Percentiles rank a stretch among this genome's conserved stretches.
phyloP scores from a whole-genome alignment of 1,140 invertebrate species.

The Conus betulinus region DNA sequence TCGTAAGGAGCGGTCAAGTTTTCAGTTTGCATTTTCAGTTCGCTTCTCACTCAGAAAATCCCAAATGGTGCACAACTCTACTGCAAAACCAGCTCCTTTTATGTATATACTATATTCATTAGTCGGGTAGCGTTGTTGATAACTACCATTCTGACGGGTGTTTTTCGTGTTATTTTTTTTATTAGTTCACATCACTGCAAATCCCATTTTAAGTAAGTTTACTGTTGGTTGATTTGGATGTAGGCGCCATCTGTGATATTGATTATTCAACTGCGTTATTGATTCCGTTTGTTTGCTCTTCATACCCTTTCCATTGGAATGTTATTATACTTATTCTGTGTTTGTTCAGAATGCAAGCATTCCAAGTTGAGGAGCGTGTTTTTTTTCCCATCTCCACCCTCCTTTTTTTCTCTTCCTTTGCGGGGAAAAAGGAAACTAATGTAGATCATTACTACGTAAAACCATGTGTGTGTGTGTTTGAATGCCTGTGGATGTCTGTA shows the following conservation, averaged over 20 bases:
- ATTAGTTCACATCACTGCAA: not conserved
- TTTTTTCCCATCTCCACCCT: no score
- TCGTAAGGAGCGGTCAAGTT: no score
- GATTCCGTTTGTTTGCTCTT: not conserved
- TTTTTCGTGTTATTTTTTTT: not conserved
- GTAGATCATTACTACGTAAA: no score
- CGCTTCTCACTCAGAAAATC: no score
- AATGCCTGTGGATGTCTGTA: no score
- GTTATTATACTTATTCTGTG: not conserved
- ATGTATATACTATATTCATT: not conserved
- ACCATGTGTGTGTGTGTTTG: no score
- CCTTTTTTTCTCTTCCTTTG: no score
- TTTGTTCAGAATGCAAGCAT: not conserved
- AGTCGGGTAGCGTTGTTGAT: not conserved
- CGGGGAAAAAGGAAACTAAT: no score
- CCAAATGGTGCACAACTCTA: not conserved
- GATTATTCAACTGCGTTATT: not conserved
- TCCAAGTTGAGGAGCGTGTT: no score
- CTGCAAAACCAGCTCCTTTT: not conserved
- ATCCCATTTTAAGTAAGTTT: not conserved
- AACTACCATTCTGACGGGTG: not conserved
- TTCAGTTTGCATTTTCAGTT: no score
- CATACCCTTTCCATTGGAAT: not conserved
- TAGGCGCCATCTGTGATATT: constrained; percentile 31
- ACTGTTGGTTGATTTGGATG: not conserved